Conservation (phyloP, 1,140 invertebrate genomes). For the Berghia stephanieae region DNA sequence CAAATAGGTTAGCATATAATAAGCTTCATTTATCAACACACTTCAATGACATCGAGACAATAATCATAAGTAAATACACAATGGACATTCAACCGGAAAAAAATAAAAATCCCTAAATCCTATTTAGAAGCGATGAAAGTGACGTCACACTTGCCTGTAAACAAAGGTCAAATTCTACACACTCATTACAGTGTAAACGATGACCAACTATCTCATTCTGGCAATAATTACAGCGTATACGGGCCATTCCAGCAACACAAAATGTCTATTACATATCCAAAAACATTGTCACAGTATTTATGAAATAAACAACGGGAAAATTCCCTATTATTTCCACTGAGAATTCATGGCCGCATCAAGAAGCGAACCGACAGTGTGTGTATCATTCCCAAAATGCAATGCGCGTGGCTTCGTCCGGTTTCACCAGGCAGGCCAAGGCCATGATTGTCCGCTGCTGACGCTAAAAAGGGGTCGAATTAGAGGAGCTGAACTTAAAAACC, state of each 20-base stretch:
- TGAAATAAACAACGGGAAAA: background rate
- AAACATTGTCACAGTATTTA: background rate
- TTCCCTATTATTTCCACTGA: background rate
- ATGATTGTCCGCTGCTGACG: too few relatives aligned
- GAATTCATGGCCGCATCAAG: too few relatives aligned
- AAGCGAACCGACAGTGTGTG: background rate
- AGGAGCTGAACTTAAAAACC: too few relatives aligned
- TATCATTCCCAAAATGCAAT: conserved; percentile 18
- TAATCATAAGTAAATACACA: conserved; percentile 21
- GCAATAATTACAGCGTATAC: conserved; percentile 89
- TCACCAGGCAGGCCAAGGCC: too few relatives aligned
- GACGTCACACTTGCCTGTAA: conserved; percentile 80
- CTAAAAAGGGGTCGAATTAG: too few relatives aligned
- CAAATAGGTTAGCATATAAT: too few relatives aligned
- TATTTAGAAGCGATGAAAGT: conserved; percentile 42
- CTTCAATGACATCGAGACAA: conserved; percentile 15
- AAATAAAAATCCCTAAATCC: conserved; percentile 20
- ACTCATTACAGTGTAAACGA: conserved; percentile 87
- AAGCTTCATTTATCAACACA: too few relatives aligned
- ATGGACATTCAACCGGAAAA: background rate
- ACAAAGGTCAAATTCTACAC: conserved; percentile 80
- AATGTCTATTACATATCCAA: background rate
- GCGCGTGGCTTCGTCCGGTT: conserved; percentile 1
- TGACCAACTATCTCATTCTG: conserved; percentile 88
- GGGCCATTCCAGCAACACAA: conserved; percentile 70